Conservation (phyloP, 2,888 invertebrate species). For the Volucella inanis region DNA sequence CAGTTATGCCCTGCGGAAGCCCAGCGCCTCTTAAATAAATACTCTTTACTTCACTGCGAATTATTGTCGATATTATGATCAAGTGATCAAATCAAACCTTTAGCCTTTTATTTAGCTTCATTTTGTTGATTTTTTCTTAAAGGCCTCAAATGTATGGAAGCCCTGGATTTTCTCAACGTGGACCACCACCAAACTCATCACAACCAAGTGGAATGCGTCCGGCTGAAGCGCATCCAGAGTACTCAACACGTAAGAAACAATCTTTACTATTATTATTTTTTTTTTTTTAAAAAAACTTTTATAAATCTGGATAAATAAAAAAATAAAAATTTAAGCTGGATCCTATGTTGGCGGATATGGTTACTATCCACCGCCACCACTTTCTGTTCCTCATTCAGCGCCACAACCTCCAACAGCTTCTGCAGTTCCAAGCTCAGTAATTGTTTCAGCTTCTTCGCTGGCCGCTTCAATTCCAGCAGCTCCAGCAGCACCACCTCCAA, state of each 20-base stretch:
- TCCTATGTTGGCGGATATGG: constrained; percentile 77
- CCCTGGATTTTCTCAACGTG: constrained; percentile 81
- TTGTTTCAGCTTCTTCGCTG: constrained; percentile 76
- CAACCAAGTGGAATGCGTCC: constrained; percentile 78
- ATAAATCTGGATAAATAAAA: constrained; percentile 1
- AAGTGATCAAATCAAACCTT: no score
- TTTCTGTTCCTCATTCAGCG: constrained; percentile 77
- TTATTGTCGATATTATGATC: not conserved
- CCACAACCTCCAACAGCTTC: constrained; percentile 76
- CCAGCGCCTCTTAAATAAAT: no score
- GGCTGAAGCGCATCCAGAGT: constrained; percentile 77
- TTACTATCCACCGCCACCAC: constrained; percentile 81
- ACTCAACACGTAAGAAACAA: constrained; percentile 79
- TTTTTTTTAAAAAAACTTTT: not conserved
- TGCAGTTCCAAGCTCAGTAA: constrained; percentile 76
- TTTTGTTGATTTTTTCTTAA: not conserved
- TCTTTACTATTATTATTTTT: no score
- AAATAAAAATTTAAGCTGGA: constrained; percentile 54
- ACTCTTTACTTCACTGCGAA: no score
- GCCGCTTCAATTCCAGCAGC: constrained; percentile 72
- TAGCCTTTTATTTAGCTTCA: not conserved
- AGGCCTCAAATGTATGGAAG: constrained; percentile 81
- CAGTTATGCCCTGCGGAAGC: no score
- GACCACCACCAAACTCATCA: constrained; percentile 69
- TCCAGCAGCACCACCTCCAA: constrained; percentile 67